These are phyloP conservation scores for Geophilus truncorum DNA, from an alignment of 2,888 invertebrate genomes.

Conservation along the genomic window DNA sequence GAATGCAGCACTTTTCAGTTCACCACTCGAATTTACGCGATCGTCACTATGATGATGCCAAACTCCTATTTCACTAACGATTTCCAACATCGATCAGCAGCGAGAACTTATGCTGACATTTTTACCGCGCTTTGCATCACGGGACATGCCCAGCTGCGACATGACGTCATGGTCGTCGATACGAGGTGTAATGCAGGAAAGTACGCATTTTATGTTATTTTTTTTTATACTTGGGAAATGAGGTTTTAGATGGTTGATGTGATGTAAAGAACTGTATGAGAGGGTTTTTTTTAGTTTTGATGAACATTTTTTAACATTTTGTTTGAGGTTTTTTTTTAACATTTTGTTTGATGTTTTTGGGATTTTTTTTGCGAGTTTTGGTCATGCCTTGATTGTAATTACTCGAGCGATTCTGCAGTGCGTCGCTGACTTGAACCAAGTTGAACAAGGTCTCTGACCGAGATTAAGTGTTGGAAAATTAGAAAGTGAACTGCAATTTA, in stretches of 20 bases:
- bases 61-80: not conserved
- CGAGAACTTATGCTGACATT: constrained; percentile 30
- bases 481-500: not conserved
- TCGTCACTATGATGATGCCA: not conserved
- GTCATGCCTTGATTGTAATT: not conserved
- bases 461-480: not conserved
- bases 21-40: not conserved
- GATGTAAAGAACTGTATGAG: not conserved
- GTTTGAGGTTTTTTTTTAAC: not conserved
- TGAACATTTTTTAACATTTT: not conserved
- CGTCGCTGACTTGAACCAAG: constrained; percentile 3
- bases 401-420: not conserved
- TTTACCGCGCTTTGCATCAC: constrained; percentile 15
- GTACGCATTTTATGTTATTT: not conserved
- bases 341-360: not conserved
- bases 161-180: not conserved
- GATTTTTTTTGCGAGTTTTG: not conserved
- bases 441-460: not conserved
- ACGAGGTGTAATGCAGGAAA: not conserved
- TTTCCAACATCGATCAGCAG: not conserved
- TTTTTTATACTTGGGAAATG: not conserved
- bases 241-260: not conserved
- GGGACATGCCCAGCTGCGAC: constrained; percentile 14
- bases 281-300: not conserved
- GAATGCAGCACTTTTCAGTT: not conserved